Conservation (phyloP, 2,113 vertebrate species). For the Phalacrocorax carbo region DNA sequence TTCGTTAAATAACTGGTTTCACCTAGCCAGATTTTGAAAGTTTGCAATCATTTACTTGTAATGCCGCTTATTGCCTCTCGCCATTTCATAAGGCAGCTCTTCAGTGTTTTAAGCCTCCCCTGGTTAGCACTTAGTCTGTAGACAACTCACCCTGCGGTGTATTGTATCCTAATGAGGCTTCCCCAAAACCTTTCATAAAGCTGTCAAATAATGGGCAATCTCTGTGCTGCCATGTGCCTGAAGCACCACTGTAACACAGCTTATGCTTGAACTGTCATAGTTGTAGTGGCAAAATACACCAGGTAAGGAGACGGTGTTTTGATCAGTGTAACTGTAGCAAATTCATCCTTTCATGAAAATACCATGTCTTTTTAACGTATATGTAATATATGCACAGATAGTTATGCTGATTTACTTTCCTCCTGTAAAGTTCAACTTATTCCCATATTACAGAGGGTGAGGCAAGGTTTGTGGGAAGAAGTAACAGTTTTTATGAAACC, state of each 20-base stretch:
- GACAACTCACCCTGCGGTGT: fast-evolving
- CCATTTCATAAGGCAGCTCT: neutral
- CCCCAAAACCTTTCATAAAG: neutral
- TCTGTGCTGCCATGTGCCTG: neutral
- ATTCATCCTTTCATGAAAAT: neutral
- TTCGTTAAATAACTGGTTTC: neutral
- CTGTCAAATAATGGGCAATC: neutral
- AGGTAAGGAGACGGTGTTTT: neutral
- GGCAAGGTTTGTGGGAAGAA: neutral
- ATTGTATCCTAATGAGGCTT: neutral
- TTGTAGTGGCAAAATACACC: neutral
- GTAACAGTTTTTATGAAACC: neutral
- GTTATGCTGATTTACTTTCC: neutral
- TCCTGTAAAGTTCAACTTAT: neutral
- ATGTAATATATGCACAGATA: neutral
- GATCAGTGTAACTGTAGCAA: neutral
- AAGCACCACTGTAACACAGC: neutral
- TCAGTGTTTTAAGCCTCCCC: neutral
- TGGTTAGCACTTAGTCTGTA: neutral
- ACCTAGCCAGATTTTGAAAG: constrained; percentile 16
- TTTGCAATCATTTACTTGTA: constrained; percentile 23
- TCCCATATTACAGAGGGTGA: neutral
- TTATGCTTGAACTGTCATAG: neutral
- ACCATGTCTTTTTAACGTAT: neutral
- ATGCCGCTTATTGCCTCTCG: neutral